Percentiles rank a stretch among this genome's conserved stretches.
These are phyloP conservation scores for Falco cherrug DNA, from an alignment of 2,797 vertebrate species.

Conservation along the genomic window DNA sequence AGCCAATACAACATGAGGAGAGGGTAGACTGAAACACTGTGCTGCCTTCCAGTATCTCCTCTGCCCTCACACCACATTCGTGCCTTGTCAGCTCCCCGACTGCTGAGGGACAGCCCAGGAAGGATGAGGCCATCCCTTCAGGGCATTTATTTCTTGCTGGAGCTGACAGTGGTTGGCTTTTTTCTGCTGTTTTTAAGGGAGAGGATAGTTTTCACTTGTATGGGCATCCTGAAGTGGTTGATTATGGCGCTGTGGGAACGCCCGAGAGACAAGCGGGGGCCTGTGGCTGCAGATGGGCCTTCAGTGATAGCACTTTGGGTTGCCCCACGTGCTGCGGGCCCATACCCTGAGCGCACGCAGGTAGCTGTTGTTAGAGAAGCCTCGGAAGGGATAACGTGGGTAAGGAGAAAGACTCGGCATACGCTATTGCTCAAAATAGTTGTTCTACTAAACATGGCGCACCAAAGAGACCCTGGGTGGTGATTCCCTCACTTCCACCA, in stretches of 20 bases:
- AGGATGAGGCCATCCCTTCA: accelerated
- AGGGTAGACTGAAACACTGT: neutral
- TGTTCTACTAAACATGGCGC: neutral
- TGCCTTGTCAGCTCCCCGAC: accelerated
- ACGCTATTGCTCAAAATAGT: accelerated
- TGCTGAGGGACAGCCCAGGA: accelerated
- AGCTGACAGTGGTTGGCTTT: neutral
- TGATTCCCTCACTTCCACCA: neutral
- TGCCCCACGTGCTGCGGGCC: accelerated
- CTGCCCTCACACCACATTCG: accelerated
- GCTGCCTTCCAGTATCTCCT: neutral
- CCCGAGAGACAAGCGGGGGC: neutral
- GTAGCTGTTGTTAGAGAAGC: too few species aligned
- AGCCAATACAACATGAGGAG: too few species aligned
- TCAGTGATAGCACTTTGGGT: accelerated
- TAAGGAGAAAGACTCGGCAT: neutral
- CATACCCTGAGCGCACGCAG: accelerated
- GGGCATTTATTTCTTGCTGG: neutral
- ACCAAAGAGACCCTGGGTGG: neutral
- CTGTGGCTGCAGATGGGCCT: neutral
- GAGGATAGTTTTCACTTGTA: neutral
- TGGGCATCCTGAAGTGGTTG: accelerated
- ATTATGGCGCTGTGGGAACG: neutral
- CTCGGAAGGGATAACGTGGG: neutral
- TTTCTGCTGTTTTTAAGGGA: neutral